Evolutionary conservation across 1,140 invertebrate species (phyloP).

Genomic region (Lethrus apterus): DNA sequence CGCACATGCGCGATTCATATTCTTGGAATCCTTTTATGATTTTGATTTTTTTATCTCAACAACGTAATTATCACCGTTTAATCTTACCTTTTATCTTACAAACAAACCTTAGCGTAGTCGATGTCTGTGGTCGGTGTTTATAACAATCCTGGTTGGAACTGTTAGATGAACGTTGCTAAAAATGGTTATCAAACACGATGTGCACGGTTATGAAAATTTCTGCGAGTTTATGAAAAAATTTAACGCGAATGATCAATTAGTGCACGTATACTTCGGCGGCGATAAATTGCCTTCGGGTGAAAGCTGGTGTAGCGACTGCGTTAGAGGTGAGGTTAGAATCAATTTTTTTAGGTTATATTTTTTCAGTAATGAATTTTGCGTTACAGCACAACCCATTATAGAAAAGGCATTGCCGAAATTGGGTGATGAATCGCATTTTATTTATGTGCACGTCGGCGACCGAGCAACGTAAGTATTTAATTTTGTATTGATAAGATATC

Average conservation of each 20-base stretch:
- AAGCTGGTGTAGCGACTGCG: constrained; percentile 72
- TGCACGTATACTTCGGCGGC: constrained; percentile 60
- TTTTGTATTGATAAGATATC: too few species aligned
- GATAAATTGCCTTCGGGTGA: constrained; percentile 54
- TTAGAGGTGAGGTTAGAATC: constrained; percentile 49
- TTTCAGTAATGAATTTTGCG: constrained; percentile 8
- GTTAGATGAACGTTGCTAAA: too few species aligned
- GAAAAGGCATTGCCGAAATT: constrained; percentile 50
- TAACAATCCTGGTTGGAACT: too few species aligned
- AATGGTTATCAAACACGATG: constrained; percentile 50
- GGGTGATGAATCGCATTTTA: constrained; percentile 51
- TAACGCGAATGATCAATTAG: constrained; percentile 39
- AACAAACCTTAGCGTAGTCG: too few species aligned
- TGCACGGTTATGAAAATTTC: constrained; percentile 53
- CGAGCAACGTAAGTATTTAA: constrained; percentile 51
- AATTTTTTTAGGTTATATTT: not conserved
- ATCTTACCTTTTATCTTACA: too few species aligned
- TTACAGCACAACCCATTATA: constrained; percentile 54
- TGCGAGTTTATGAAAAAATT: constrained; percentile 47
- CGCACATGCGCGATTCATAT: too few species aligned
- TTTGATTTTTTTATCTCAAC: too few species aligned
- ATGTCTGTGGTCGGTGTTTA: too few species aligned
- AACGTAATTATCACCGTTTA: too few species aligned
- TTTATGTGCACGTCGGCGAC: constrained; percentile 64
- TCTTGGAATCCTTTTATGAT: too few species aligned